Base-by-base conservation (phyloP, 2,888 invertebrate species). In the Sarcophaga rosellei region DNA sequence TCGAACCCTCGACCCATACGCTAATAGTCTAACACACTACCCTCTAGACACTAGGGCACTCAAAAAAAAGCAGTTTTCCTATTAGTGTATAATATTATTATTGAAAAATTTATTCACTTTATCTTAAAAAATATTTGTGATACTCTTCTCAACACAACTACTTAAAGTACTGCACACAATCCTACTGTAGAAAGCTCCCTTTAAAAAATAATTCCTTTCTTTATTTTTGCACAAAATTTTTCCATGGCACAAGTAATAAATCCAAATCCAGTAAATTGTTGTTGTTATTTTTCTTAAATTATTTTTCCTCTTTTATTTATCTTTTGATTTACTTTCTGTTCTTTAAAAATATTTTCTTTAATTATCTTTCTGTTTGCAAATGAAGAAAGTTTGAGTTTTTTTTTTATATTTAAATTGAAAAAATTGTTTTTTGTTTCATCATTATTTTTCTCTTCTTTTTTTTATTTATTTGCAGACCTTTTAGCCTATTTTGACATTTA, bases 401-500 rank as follows among this genome's bases (percentile, higher is more conserved):
- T n/a, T n/a, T 53, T 53, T 53, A 15, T 53, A 12, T 53, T 53
- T 53, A 15, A 47, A 21, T 61, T 23, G 17, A 70, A 70, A 75
- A 65, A 53, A 68, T 45, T 44, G 68, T 84, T 85, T 61, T 65
- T 75, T 86, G 72, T 82, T 87, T 84, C 66, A 82, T 84, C 66
- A 82, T 81, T 81, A 79, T 85, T 84, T 74, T 82, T 69, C 21
- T 77, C 47, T 83, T n/a, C n/a, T 80, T 84, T 78, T 87, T 85
- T 88, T 88, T 84, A 74, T 90, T 91, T 92, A 92, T 93, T 95
- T 95, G 92, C 95, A 96, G 96, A 96, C 94, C 94, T 95, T 92
- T 94, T 95, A 94, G 95, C 96, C 94, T 95, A 95, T 95, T 95
- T 95, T 94, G 95, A 95, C 93, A 94, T 96, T 94, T 94, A 95